Conservation (phyloP, 92 coral and sea anemone genomes). For the Umimayanthus chanpuru region DNA sequence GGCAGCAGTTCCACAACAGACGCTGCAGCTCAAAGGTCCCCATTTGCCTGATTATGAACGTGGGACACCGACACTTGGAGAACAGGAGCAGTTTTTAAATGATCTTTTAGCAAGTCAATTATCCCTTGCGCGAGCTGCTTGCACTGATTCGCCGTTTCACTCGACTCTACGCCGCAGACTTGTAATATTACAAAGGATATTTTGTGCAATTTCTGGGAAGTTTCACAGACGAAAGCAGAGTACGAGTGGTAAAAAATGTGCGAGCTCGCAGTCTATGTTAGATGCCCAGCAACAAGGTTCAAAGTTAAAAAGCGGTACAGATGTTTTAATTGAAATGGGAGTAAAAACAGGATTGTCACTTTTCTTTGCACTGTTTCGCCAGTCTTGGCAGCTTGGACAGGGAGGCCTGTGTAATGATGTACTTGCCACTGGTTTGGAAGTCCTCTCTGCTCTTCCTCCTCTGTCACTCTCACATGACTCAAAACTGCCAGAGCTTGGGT, state of each 20-base stretch:
- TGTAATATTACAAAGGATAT: slow-evolving; percentile 78
- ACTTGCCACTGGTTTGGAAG: slow-evolving; percentile 68
- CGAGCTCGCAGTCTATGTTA: slow-evolving; percentile 41
- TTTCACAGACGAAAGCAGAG: slow-evolving; percentile 62
- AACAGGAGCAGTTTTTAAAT: slow-evolving; percentile 81
- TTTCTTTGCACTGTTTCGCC: slow-evolving; percentile 78
- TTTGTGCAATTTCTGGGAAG: slow-evolving; percentile 78
- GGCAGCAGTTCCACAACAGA: slow-evolving; percentile 63
- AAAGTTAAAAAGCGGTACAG: slow-evolving; percentile 63
- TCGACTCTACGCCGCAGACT: slow-evolving; percentile 84
- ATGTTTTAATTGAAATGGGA: slow-evolving; percentile 78
- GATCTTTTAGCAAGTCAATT: slow-evolving; percentile 80
- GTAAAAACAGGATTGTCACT: slow-evolving; percentile 80
- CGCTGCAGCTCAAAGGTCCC: slow-evolving; percentile 78
- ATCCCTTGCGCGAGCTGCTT: slow-evolving; percentile 74
- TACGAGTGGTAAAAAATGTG: slow-evolving; percentile 10
- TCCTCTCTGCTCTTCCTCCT: slow-evolving; percentile 75
- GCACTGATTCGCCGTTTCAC: slow-evolving; percentile 83
- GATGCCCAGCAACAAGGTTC: slow-evolving; percentile 39
- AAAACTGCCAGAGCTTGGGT: slow-evolving; percentile 77
- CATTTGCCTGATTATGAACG: slow-evolving; percentile 82
- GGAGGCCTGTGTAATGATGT: slow-evolving; percentile 81
- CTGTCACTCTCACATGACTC: slow-evolving; percentile 75
- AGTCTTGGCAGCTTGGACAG: slow-evolving; percentile 74
- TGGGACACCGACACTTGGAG: slow-evolving; percentile 62